These are phyloP conservation scores for Prorops nasuta DNA, from an alignment of 1,140 invertebrate genomes.

Conservation along the genomic window DNA sequence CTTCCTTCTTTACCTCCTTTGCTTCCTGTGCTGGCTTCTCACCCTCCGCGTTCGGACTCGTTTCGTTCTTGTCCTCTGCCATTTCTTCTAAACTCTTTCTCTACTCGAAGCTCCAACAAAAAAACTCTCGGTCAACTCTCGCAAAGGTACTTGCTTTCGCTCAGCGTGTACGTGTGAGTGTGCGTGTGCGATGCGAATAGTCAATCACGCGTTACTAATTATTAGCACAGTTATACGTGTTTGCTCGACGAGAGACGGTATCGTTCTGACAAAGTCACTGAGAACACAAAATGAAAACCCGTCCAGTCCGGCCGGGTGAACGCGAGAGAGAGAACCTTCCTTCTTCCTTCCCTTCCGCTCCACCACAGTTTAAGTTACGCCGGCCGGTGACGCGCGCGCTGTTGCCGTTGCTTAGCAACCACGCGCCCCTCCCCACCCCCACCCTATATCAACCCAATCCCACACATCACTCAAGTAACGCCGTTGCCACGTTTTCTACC, in stretches of 20 bases:
- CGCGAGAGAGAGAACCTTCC: no score
- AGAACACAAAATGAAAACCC: no score
- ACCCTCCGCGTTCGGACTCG: slow-evolving; percentile 37
- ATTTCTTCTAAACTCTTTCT: slow-evolving; percentile 30
- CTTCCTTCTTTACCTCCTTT: slow-evolving; percentile 34
- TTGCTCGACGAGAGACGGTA: slow-evolving; percentile 39
- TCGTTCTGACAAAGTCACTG: slow-evolving; percentile 43
- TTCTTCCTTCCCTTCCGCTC: slow-evolving; percentile 1
- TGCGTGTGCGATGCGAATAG: no score
- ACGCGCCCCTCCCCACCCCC: slow-evolving; percentile 15
- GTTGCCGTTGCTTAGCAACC: slow-evolving; percentile 47
- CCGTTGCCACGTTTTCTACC: no score
- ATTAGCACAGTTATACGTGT: slow-evolving; percentile 14
- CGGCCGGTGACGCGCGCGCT: slow-evolving; percentile 43
- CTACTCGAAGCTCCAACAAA: neutral
- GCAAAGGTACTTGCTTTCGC: neutral
- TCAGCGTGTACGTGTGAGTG: no score
- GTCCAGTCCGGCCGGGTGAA: no score
- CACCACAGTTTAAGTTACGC: slow-evolving; percentile 7
- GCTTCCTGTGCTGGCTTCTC: slow-evolving; percentile 43
- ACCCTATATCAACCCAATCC: neutral
- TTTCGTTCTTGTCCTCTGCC: slow-evolving; percentile 55
- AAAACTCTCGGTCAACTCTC: slow-evolving; percentile 5
- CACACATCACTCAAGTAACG: no score
- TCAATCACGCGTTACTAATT: no score